A percentile compares a stretch with the other conserved stretches of the same genome.
These are phyloP conservation scores for Ammodramus savannarum DNA, from an alignment of 2,113 vertebrate species.

Conservation along the genomic window DNA sequence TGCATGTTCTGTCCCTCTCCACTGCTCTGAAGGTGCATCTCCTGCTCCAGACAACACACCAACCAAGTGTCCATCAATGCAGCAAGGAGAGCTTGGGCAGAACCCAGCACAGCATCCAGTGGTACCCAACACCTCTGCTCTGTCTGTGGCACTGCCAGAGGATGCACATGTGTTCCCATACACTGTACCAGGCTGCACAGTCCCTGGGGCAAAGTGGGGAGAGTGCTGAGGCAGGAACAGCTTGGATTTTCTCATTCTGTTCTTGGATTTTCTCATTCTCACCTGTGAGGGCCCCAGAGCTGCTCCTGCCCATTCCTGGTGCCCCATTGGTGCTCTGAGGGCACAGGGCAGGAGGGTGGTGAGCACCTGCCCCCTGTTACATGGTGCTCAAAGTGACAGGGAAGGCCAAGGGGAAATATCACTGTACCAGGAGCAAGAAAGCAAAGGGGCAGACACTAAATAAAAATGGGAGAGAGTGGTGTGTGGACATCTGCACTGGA, in stretches of 20 bases:
- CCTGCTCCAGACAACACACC: not conserved
- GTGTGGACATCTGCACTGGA: not conserved
- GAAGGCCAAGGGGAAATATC: not conserved
- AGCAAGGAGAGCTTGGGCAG: not conserved
- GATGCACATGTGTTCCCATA: not conserved
- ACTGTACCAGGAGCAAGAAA: not conserved
- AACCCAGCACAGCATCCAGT: not conserved
- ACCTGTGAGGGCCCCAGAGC: not conserved
- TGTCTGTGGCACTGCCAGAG: not conserved
- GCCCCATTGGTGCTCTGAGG: not conserved
- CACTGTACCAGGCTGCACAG: not conserved
- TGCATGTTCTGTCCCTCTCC: rapidly evolving
- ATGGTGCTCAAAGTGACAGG: not conserved
- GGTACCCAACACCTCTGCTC: not conserved
- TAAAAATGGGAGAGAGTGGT: not conserved
- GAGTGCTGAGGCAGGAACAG: not conserved
- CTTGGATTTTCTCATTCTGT: not conserved
- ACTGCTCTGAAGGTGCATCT: not conserved
- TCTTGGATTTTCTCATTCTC: not conserved
- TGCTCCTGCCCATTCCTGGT: not conserved
- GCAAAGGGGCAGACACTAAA: not conserved
- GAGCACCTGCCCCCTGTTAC: not conserved
- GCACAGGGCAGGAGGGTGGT: not conserved
- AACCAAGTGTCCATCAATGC: not conserved
- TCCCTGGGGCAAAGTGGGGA: not conserved